Evolutionary conservation across 2,113 vertebrate genomes (phyloP).

Genomic region (Pimephales promelas): DNA sequence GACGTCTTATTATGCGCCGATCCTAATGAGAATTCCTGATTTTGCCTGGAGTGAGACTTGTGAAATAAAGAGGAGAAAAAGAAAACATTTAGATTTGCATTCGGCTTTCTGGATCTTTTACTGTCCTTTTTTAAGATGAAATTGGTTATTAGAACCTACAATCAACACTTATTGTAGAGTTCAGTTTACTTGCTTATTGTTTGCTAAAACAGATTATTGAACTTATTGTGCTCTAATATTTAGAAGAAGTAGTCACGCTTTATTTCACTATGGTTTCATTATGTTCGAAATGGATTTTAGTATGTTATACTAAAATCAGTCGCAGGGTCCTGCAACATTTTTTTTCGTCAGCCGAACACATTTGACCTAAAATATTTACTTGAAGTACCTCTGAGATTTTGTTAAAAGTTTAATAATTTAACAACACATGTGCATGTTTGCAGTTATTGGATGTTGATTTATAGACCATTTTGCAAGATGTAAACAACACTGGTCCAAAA

Average conservation of each 20-base stretch:
- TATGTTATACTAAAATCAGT: not conserved
- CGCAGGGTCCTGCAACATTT: not conserved
- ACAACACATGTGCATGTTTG: not conserved
- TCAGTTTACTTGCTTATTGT: too few species aligned
- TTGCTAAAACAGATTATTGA: too few species aligned
- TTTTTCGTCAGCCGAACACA: not conserved
- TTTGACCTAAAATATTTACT: not conserved
- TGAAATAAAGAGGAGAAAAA: not conserved
- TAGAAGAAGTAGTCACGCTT: too few species aligned
- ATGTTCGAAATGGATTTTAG: too few species aligned
- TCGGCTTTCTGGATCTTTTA: not conserved
- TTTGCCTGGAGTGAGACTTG: not conserved
- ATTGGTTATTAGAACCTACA: not conserved
- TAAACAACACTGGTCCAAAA: too few species aligned
- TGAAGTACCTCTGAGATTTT: not conserved
- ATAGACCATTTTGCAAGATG: too few species aligned
- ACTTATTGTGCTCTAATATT: too few species aligned
- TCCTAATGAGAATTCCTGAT: constrained; percentile 48
- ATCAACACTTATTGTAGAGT: not conserved
- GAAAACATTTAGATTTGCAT: constrained; percentile 11
- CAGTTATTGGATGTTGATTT: too few species aligned
- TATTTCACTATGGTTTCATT: too few species aligned
- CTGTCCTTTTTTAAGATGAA: not conserved
- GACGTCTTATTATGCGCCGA: constrained; percentile 13
- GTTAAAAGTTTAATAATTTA: not conserved